phyloP scores from a whole-genome alignment of 2,888 invertebrate genomes.

The Gnatocerus cornutus region DNA sequence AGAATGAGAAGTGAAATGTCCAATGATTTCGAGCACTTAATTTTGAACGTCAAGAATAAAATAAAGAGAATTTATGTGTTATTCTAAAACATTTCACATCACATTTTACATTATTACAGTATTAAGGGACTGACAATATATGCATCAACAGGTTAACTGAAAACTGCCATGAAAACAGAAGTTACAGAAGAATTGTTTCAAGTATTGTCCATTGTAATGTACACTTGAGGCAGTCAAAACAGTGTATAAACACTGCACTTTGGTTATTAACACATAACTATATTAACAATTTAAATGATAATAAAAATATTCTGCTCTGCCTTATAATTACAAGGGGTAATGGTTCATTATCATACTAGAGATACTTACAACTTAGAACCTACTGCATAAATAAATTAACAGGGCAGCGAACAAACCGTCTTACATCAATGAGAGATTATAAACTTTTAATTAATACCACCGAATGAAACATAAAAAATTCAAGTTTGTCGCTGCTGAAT shows the following conservation, averaged over 20 bases:
- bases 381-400: constrained; percentile 60
- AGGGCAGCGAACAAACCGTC: constrained; percentile 45
- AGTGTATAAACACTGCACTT: constrained; percentile 55
- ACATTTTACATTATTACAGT: constrained; percentile 54
- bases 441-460: constrained; percentile 7
- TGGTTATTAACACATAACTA: constrained; percentile 58
- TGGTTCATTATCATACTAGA: constrained; percentile 54
- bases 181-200: constrained; percentile 30
- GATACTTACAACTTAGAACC: constrained; percentile 64
- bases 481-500: constrained; percentile 33
- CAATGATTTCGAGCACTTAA: constrained; percentile 57
- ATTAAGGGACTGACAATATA: constrained; percentile 12
- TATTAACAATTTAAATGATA: constrained; percentile 63
- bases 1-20: constrained; percentile 68
- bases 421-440: constrained; percentile 22
- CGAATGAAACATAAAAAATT: constrained; percentile 10
- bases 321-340: constrained; percentile 66
- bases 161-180: constrained; percentile 31
- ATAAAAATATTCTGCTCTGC: constrained; percentile 70
- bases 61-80: neutral
- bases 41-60: constrained; percentile 48
- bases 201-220: constrained; percentile 58
- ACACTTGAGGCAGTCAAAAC: constrained; percentile 54
- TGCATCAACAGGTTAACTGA: constrained; percentile 41
- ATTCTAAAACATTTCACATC: constrained; percentile 57